Conservation (phyloP, 2,888 invertebrate species). For the Eurytoma adleriae region DNA sequence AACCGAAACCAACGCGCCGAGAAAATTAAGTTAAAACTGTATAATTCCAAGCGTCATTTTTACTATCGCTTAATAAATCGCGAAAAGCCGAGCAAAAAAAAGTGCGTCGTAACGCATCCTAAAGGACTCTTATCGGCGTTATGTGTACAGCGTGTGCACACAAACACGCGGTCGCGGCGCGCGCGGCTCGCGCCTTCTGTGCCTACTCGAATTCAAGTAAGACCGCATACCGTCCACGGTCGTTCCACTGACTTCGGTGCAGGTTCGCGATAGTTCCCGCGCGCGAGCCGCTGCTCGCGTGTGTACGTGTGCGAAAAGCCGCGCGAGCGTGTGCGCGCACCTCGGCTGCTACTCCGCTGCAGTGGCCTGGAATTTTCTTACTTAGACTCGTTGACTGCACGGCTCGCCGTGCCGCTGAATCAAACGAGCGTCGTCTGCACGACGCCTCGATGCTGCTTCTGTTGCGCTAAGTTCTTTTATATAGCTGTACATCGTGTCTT, state of each 20-base stretch:
- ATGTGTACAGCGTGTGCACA: too few relatives aligned
- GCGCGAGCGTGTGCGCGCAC: neutral
- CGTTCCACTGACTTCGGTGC: conserved; percentile 50
- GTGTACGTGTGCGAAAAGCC: neutral
- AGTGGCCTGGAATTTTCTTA: conserved; percentile 50
- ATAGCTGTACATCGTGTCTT: too few relatives aligned
- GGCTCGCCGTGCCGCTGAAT: neutral
- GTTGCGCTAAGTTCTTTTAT: too few relatives aligned
- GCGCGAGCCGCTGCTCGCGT: neutral
- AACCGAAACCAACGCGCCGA: too few relatives aligned
- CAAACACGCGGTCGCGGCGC: neutral
- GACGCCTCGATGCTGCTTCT: neutral
- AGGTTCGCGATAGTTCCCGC: conserved; percentile 39
- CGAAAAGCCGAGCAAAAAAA: too few relatives aligned
- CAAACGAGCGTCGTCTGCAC: neutral
- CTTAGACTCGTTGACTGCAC: neutral
- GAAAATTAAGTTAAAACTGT: too few relatives aligned
- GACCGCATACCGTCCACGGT: conserved; percentile 54
- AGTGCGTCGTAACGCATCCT: too few relatives aligned
- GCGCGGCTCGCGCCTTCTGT: conserved; percentile 5
- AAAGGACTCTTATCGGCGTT: too few relatives aligned
- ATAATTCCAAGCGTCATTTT: too few relatives aligned
- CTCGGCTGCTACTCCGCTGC: neutral
- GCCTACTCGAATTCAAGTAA: conserved; percentile 41
- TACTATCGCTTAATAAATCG: too few relatives aligned